Base-by-base conservation (phyloP, 1,140 invertebrate species). In the Drosophila orosa region DNA sequence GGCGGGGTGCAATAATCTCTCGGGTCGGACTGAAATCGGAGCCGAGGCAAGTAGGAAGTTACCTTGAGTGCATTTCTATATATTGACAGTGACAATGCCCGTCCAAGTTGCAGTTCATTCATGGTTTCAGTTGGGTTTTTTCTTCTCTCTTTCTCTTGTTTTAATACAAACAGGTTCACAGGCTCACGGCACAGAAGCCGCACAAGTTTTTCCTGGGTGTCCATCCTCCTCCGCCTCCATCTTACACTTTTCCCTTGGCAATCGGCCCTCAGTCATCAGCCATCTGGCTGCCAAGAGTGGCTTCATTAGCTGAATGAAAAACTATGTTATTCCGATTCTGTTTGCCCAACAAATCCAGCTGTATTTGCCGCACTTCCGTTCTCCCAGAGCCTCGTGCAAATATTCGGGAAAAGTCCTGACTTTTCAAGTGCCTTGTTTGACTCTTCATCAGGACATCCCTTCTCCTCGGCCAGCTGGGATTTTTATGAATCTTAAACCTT, bases 1-100 rank as follows among this genome's bases (percentile, higher is more conserved):
- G 25, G 12, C 12, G 56, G 78, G 78, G 62, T 48, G 69, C 75
- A 74, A 60, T 87, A 87, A 87, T 79, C 83, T 89, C 72, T 74
- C 44, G 61, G 84, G 79, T 87, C 87, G 72, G 69, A 58, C 48
- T 87, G 83, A 87, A 87, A 87, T 83, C 71, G 76, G 83, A 87
- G 47, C 74, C 74, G 63, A 59, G 59, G 33, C 80, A 89, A 87
- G 83, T 87, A 87, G 83, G 83, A 87, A 87, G 83, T 87, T 87
- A 87, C 83, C 83, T 87, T 87, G 83, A 87, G 84, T 87, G 83
- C 83, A 87, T 87, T 87, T 87, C 84, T 83, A 68, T 71, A 78
- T 84, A 87, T 83, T 87, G 83, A 87, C 83, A 87, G 79, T 87
- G 83, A 87, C 83, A 86, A 86, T 86, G 79, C 73, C 55, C 80